A percentile compares a stretch with the other conserved stretches of the same genome.
Evolutionary conservation across 2,113 vertebrate genomes (phyloP).

Genomic region (Calonectris borealis): DNA sequence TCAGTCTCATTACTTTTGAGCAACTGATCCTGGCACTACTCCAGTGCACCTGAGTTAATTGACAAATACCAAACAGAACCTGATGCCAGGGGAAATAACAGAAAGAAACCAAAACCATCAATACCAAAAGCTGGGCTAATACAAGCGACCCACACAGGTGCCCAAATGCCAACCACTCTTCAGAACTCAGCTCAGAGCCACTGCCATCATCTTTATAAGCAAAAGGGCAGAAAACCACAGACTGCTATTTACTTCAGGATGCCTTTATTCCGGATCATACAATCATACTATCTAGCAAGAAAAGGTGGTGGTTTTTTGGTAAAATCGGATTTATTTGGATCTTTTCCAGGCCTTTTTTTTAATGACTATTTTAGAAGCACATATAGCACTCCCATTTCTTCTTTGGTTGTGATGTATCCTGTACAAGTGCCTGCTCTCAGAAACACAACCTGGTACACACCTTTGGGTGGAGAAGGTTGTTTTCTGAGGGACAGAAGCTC

Average conservation of each 20-base stretch:
- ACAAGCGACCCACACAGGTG: background rate
- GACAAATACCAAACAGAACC: background rate
- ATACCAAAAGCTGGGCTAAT: background rate
- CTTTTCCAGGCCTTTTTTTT: background rate
- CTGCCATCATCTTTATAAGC: background rate
- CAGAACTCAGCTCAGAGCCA: background rate
- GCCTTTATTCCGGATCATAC: background rate
- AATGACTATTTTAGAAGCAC: background rate
- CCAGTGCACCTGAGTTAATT: background rate
- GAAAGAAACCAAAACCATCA: background rate
- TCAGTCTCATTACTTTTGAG: background rate
- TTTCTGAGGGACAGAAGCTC: background rate
- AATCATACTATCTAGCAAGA: background rate
- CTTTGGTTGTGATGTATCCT: background rate
- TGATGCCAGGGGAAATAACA: background rate
- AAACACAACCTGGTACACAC: background rate
- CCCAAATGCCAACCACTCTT: background rate
- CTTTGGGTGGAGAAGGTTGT: background rate
- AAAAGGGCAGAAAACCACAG: background rate
- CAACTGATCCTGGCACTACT: background rate
- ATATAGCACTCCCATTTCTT: background rate
- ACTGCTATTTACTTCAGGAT: background rate
- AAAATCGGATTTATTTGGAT: background rate
- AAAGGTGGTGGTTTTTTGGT: fast-evolving
- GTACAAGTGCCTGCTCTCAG: background rate